Evolutionary conservation across 1,140 invertebrate genomes (phyloP), one percentile per base, ranked within the genome.

Genomic region (Hylaeus anthracinus): DNA sequence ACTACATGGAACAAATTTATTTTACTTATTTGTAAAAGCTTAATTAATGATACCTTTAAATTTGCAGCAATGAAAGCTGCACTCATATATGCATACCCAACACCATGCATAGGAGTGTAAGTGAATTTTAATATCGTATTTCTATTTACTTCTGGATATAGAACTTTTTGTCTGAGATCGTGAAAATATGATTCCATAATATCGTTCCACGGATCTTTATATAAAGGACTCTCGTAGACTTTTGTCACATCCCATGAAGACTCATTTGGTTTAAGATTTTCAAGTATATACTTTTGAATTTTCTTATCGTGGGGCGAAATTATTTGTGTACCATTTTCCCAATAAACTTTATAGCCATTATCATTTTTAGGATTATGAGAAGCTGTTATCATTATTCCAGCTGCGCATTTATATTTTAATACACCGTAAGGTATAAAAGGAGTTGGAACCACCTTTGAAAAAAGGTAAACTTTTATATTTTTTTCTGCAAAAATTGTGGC

Each of bases 281-380:
- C 92, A 66, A 96, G 88, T 86, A 99, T 99, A 61, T 94, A 93
- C 39, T 95, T 93, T 86, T 99, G 96, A 80, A 99, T 99, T 65
- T 95, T 95, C 90, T 96, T 96, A 92, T 99, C 99, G 86, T 97
- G 96, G 0, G 99, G 99, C 1, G 96, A 93, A 72, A 99, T 97
- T 65, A 99, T 99, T 95, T 99, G 99, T n/a, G 97, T 96, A 1
- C 98, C 98, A 93, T 99, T 99, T 39, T 94, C 94, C 97, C 98
- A 99, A 91, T 99, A 99, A 5, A 99, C 98, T 95, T 99, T 99
- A 91, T 99, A 99, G 5, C 99, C 99, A 93, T 99, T 99, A 91
- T 99, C 99, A 70, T 99, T 96, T 93, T 99, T 99, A 0, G 99
- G 99, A 94, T 99, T 99, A 88, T 99, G 99, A 0, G 98, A 99